A percentile compares a stretch with the other conserved stretches of the same genome.
Conservation (phyloP, 2,797 vertebrate genomes). For the Macropodus opercularis region DNA sequence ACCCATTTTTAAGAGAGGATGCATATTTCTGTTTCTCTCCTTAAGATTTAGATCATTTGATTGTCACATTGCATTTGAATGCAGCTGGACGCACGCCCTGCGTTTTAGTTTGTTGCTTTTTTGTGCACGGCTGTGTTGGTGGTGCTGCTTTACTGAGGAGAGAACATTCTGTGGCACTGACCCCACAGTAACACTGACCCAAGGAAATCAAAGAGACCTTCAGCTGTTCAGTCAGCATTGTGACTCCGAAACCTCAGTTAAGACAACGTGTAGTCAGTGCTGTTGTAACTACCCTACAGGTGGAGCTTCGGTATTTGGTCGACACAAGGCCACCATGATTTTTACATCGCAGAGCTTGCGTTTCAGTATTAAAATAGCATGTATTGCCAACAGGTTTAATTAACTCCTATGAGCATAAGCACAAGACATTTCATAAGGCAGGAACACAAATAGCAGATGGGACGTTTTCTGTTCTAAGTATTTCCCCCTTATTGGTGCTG, state of each 20-base stretch:
- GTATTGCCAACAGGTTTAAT: neutral
- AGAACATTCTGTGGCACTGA: neutral
- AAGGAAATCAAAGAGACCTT: neutral
- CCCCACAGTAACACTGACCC: neutral
- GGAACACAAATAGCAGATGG: constrained; percentile 16
- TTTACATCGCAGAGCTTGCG: neutral
- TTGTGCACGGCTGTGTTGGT: neutral
- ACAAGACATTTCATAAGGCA: constrained; percentile 1
- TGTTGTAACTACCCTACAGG: neutral
- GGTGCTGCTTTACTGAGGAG: neutral
- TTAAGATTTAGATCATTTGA: neutral
- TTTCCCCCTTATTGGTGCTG: constrained; percentile 20
- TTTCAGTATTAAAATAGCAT: neutral
- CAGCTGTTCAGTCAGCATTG: neutral
- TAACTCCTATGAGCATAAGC: neutral
- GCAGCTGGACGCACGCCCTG: neutral
- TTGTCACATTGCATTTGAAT: constrained; percentile 13
- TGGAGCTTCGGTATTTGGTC: neutral
- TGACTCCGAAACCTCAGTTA: neutral
- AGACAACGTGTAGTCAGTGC: neutral
- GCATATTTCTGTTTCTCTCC: neutral
- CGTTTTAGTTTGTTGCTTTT: neutral
- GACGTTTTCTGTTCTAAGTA: constrained; percentile 22
- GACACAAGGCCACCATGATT: neutral
- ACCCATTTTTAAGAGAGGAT: neutral